Percentiles rank a stretch among this genome's conserved stretches.
Evolutionary conservation across 1,140 invertebrate species (phyloP).

Genomic region (Kradibia gibbosae): DNA sequence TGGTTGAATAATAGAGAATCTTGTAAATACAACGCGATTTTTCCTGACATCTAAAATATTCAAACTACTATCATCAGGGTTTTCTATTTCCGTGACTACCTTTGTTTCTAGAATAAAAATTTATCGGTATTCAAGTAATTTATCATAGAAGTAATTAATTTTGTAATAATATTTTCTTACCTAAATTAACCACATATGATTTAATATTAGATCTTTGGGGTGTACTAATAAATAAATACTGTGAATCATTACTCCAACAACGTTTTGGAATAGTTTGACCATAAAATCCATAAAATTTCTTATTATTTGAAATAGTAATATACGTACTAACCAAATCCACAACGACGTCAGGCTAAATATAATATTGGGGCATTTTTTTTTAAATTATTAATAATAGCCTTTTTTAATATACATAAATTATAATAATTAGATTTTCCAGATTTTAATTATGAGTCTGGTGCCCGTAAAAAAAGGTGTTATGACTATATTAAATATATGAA

Average conservation of each 20-base stretch:
- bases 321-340: conserved; percentile 72
- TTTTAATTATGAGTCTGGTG: no score
- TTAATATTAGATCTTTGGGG: conserved; percentile 75
- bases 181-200: conserved; percentile 75
- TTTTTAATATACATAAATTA: not conserved
- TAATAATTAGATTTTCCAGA: no score
- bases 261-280: conserved; percentile 70
- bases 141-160: not conserved
- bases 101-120: conserved; percentile 61
- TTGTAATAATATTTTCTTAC: conserved; percentile 60
- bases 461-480: no score
- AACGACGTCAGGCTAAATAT: conserved; percentile 61
- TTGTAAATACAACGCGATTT: conserved; percentile 61
- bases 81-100: conserved; percentile 63
- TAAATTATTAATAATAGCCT: not conserved
- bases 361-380: not conserved
- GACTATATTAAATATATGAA: no score
- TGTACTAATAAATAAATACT: conserved; percentile 76
- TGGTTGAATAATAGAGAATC: conserved; percentile 60
- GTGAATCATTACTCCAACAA: conserved; percentile 76
- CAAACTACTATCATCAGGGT: conserved; percentile 61
- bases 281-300: conserved; percentile 76
- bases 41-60: conserved; percentile 64
- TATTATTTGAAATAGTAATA: conserved; percentile 63
- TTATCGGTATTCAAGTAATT: not conserved